These are phyloP conservation scores for Helostoma temminkii DNA, from an alignment of 2,797 vertebrate genomes.

Conservation along the genomic window DNA sequence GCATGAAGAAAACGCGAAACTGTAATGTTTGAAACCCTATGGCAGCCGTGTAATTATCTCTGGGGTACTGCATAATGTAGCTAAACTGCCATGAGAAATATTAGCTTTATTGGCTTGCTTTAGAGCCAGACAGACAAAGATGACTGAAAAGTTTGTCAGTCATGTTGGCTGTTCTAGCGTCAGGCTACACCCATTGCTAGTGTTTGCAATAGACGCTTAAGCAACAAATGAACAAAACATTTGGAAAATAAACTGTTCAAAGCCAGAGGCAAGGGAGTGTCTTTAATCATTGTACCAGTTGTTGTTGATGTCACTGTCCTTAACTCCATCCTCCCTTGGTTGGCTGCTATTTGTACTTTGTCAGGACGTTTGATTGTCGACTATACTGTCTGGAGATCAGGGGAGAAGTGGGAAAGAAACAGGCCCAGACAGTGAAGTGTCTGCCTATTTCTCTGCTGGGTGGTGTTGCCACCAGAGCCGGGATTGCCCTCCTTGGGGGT, in stretches of 20 bases:
- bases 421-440: slow-evolving; percentile 24
- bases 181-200: slow-evolving; percentile 41
- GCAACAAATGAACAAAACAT: slow-evolving; percentile 12
- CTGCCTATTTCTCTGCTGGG: slow-evolving; percentile 40
- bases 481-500: slow-evolving; percentile 70
- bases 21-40: too few species aligned
- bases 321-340: background rate
- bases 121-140: slow-evolving; percentile 37
- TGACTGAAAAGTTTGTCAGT: slow-evolving; percentile 42
- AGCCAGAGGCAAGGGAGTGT: slow-evolving; percentile 4
- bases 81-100: slow-evolving; percentile 19
- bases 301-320: slow-evolving; percentile 6
- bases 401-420: slow-evolving; percentile 26
- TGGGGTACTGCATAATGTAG: too few species aligned
- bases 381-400: slow-evolving; percentile 1
- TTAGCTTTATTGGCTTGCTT: slow-evolving; percentile 47
- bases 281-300: background rate
- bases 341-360: too few species aligned
- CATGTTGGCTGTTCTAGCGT: slow-evolving; percentile 3
- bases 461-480: slow-evolving; percentile 56
- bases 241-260: background rate
- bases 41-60: too few species aligned
- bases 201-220: slow-evolving; percentile 10
- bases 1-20: too few species aligned
- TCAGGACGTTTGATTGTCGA: background rate